Conservation (phyloP, 2,113 vertebrate species). For the Fregetta grallaria region DNA sequence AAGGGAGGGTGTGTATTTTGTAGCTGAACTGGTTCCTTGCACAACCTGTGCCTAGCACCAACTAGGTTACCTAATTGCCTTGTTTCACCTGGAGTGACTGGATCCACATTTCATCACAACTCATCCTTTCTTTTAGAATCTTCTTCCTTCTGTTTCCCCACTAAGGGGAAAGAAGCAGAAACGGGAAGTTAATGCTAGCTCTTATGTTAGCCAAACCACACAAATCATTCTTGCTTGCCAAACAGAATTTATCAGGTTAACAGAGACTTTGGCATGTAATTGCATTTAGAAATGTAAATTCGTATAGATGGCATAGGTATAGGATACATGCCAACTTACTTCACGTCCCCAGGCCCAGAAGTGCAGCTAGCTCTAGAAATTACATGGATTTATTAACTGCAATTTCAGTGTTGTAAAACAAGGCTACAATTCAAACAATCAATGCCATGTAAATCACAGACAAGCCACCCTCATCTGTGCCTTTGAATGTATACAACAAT, state of each 20-base stretch:
- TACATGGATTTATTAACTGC: background rate
- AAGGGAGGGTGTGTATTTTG: constrained; percentile 9
- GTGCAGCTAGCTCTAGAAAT: background rate
- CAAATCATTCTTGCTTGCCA: background rate
- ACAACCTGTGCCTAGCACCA: background rate
- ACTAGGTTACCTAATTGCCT: background rate
- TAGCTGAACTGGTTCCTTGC: constrained; percentile 8
- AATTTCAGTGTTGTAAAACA: background rate
- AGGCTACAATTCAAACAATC: background rate
- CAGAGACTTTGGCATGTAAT: background rate
- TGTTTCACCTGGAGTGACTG: background rate
- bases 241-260: background rate
- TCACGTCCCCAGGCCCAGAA: background rate
- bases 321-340: background rate
- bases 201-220: background rate
- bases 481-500: background rate
- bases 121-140: background rate
- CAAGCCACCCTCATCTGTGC: background rate
- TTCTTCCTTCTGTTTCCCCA: background rate
- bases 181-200: background rate
- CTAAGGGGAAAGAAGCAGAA: background rate
- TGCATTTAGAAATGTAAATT: background rate
- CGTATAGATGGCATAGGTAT: too few species aligned
- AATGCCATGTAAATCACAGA: background rate
- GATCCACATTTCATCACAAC: background rate